These are phyloP conservation scores for Clarias fuscus DNA, from an alignment of 2,797 vertebrate genomes.

Conservation along the genomic window DNA sequence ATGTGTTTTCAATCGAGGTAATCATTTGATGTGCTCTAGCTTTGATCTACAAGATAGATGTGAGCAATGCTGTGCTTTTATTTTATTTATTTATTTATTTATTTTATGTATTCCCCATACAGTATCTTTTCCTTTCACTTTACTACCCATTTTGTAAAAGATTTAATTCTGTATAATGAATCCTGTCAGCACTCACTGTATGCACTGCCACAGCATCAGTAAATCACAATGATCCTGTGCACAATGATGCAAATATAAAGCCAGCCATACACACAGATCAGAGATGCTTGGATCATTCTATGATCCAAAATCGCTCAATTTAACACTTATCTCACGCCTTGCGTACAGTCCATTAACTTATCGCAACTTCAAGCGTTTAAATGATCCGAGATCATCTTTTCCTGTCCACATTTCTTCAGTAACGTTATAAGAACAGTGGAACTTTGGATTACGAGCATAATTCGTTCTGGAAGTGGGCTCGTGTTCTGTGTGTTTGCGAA, in stretches of 20 bases:
- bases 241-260: background rate
- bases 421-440: too few relatives aligned
- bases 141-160: background rate
- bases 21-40: background rate
- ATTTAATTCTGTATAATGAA: background rate
- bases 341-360: background rate
- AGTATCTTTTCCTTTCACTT: background rate
- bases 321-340: background rate
- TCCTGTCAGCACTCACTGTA: background rate
- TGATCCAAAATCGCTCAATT: background rate
- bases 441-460: too few relatives aligned
- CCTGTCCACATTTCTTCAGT: too few relatives aligned
- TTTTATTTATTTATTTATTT: too few relatives aligned
- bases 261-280: background rate
- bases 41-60: background rate
- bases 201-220: background rate
- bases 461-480: too few relatives aligned
- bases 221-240: background rate
- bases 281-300: background rate
- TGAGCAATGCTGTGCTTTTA: background rate
- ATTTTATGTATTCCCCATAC: background rate
- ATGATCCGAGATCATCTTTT: too few relatives aligned
- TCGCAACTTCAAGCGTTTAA: background rate
- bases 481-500: too few relatives aligned
- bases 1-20: background rate